phyloP scores from a whole-genome alignment of 2,888 invertebrate genomes.

The Danaus chrysippus region DNA sequence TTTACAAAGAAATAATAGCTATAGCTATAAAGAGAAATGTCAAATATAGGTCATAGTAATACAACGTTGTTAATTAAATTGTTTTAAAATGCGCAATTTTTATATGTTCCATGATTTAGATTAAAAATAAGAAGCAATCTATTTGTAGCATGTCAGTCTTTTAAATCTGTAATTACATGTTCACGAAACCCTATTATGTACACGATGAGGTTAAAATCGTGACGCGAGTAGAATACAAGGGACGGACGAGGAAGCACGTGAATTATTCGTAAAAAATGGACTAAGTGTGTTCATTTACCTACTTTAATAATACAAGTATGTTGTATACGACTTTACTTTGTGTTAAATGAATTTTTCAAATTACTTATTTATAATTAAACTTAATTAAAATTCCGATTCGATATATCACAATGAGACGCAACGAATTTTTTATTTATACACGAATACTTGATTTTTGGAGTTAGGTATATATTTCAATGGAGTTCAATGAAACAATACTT shows the following conservation, averaged over 20 bases:
- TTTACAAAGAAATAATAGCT: too few relatives aligned
- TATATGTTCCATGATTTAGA: conserved; percentile 1
- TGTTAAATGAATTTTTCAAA: too few relatives aligned
- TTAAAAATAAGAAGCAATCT: conserved; percentile 24
- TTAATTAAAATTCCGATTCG: neutral
- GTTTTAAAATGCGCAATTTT: neutral
- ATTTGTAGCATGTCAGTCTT: conserved; percentile 35
- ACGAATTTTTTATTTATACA: too few relatives aligned
- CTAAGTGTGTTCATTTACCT: neutral
- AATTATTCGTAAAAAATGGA: conserved; percentile 41
- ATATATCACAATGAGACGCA: neutral
- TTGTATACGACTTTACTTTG: neutral
- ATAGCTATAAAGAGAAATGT: too few relatives aligned
- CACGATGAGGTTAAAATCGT: conserved; percentile 41
- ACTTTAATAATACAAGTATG: too few relatives aligned
- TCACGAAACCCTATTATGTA: conserved; percentile 53
- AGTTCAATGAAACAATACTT: conserved; percentile 28
- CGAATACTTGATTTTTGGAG: neutral
- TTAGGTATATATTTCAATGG: neutral
- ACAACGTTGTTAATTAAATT: too few relatives aligned
- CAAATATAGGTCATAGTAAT: too few relatives aligned
- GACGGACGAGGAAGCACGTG: conserved; percentile 47
- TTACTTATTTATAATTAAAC: too few relatives aligned
- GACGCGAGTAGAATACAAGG: conserved; percentile 35
- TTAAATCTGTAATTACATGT: conserved; percentile 50